These are phyloP conservation scores for Ianthella basta DNA, from an alignment of 37 sponge, comb jelly and placozoan genomes.

Conservation along the genomic window DNA sequence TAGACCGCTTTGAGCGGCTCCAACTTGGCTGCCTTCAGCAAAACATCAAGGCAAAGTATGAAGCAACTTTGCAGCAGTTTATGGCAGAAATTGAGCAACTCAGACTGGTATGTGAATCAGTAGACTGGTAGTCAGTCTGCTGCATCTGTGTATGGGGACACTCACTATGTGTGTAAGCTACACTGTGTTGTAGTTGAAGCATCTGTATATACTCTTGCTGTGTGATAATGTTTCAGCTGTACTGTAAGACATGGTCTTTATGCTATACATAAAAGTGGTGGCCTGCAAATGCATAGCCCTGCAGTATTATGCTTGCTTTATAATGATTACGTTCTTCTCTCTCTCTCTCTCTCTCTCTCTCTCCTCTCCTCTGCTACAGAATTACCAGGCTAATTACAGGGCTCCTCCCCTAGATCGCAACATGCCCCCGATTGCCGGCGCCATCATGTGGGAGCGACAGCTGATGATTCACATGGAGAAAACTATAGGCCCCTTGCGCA, in stretches of 20 bases:
- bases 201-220: too few relatives aligned
- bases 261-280: too few relatives aligned
- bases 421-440: conserved; percentile 88
- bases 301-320: too few relatives aligned
- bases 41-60: conserved; percentile 47
- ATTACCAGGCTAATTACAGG: conserved; percentile 43
- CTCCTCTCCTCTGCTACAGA: conserved; percentile 42
- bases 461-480: conserved; percentile 73
- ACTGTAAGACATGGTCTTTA: too few relatives aligned
- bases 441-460: conserved; percentile 83
- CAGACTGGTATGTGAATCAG: conserved; percentile 44
- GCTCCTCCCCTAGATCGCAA: conserved; percentile 75
- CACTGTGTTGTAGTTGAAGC: not conserved
- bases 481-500: conserved; percentile 76
- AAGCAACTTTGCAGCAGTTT: conserved; percentile 42
- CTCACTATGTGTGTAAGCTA: not conserved
- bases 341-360: too few relatives aligned
- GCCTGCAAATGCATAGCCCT: too few relatives aligned
- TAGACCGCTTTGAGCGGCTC: conserved; percentile 60
- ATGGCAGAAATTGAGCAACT: conserved; percentile 58
- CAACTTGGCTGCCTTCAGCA: conserved; percentile 56
- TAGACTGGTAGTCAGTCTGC: not conserved
- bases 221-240: too few relatives aligned
- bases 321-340: too few relatives aligned
- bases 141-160: not conserved